Percentiles rank a stretch among this genome's conserved stretches.
Evolutionary conservation across 2,888 invertebrate species (phyloP).

Genomic region (Siphonodentalium dalli): DNA sequence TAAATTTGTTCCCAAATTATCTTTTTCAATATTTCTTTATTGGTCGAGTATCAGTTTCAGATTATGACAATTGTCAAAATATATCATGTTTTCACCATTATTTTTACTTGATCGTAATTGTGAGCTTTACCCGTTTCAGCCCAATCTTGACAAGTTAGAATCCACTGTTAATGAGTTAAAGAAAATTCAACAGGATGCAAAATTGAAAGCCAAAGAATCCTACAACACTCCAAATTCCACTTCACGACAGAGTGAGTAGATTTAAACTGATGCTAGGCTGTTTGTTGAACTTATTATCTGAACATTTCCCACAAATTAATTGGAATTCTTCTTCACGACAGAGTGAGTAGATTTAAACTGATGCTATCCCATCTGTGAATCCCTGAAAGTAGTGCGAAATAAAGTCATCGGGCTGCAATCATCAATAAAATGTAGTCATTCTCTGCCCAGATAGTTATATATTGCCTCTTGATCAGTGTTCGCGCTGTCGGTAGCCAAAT

Average conservation of each 20-base stretch:
- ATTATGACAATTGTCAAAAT: too few species aligned
- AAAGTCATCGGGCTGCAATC: too few species aligned
- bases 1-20: too few species aligned
- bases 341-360: slow-evolving; percentile 36
- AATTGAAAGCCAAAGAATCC: slow-evolving; percentile 62
- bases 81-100: too few species aligned
- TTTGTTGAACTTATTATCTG: neutral
- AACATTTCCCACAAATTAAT: neutral
- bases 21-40: too few species aligned
- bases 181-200: slow-evolving; percentile 75
- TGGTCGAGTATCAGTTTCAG: too few species aligned
- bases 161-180: slow-evolving; percentile 77
- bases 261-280: neutral
- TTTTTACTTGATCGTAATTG: too few species aligned
- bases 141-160: slow-evolving; percentile 77
- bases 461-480: too few species aligned
- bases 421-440: too few species aligned
- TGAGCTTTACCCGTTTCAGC: slow-evolving; percentile 68
- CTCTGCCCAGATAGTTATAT: too few species aligned
- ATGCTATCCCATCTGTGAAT: neutral
- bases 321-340: neutral
- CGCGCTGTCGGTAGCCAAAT: too few species aligned
- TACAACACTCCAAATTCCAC: slow-evolving; percentile 55
- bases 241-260: slow-evolving; percentile 54
- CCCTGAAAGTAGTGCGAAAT: too few species aligned